Percentiles rank a stretch among this genome's conserved stretches.
Conservation (phyloP, 2,888 invertebrate species). For the Scotopteryx bipunctaria region DNA sequence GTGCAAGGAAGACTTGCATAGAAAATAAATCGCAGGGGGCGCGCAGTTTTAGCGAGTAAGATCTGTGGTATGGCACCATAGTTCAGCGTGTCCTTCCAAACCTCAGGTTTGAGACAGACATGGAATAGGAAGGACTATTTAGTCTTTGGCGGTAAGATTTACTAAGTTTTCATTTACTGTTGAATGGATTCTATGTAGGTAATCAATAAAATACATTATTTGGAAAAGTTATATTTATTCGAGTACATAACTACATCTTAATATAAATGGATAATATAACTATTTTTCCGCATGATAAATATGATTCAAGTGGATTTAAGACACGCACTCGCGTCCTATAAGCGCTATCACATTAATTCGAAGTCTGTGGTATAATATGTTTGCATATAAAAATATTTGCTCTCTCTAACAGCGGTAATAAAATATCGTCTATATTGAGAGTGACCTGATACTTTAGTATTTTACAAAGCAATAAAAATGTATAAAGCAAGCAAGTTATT, state of each 20-base stretch:
- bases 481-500: constrained; percentile 28
- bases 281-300: constrained; percentile 81
- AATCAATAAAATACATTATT: constrained; percentile 53
- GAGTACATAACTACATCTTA: constrained; percentile 84
- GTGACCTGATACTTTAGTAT: constrained; percentile 44
- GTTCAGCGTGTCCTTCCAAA: no score
- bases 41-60: no score
- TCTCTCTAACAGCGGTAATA: constrained; percentile 57
- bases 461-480: constrained; percentile 2
- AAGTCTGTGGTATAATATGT: constrained; percentile 61
- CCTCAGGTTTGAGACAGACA: no score
- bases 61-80: no score
- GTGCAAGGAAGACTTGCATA: no score
- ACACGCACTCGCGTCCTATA: constrained; percentile 66
- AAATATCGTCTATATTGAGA: constrained; percentile 52
- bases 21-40: no score
- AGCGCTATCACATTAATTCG: constrained; percentile 74
- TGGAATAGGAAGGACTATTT: no score
- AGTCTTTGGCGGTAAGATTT: no score
- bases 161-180: no score
- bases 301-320: constrained; percentile 75
- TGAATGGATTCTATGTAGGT: constrained; percentile 35
- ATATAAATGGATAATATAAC: constrained; percentile 81
- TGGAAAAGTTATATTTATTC: constrained; percentile 84
- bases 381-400: constrained; percentile 68